phyloP scores from a whole-genome alignment of 2,113 vertebrate species.

The Alouatta palliata region DNA sequence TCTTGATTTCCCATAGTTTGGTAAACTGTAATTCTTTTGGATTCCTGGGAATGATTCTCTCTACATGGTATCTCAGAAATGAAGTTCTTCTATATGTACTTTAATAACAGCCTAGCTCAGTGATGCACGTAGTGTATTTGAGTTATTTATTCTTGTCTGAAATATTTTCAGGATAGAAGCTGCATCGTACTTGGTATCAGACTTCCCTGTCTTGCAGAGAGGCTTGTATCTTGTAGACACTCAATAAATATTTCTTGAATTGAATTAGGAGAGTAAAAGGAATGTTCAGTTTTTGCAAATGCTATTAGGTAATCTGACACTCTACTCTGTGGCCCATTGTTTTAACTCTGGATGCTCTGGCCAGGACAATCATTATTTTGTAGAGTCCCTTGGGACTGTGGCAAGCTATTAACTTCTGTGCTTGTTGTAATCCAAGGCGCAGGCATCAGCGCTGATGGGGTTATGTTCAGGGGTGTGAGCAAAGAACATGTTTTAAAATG shows the following conservation, averaged over 20 bases:
- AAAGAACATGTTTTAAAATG: constrained; percentile 67
- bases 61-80: neutral
- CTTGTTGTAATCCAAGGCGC: constrained; percentile 61
- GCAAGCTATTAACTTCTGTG: constrained; percentile 58
- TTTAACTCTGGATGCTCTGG: constrained; percentile 68
- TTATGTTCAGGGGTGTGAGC: constrained; percentile 60
- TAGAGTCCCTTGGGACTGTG: constrained; percentile 49
- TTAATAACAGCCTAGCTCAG: neutral
- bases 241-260: constrained; percentile 59
- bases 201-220: neutral
- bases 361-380: constrained; percentile 63
- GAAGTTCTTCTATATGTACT: neutral
- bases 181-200: constrained; percentile 5
- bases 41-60: neutral
- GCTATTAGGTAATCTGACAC: constrained; percentile 72
- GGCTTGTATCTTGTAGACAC: neutral
- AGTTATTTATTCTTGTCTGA: constrained; percentile 12
- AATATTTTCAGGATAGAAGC: constrained; percentile 27
- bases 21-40: neutral
- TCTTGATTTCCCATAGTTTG: neutral
- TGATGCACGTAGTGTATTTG: neutral
- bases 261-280: constrained; percentile 49
- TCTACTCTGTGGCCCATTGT: neutral
- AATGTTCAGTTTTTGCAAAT: constrained; percentile 69
- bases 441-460: constrained; percentile 29